Evolutionary conservation across 2,113 vertebrate genomes (phyloP).

Genomic region (Gnathonemus echidnorhynchus): DNA sequence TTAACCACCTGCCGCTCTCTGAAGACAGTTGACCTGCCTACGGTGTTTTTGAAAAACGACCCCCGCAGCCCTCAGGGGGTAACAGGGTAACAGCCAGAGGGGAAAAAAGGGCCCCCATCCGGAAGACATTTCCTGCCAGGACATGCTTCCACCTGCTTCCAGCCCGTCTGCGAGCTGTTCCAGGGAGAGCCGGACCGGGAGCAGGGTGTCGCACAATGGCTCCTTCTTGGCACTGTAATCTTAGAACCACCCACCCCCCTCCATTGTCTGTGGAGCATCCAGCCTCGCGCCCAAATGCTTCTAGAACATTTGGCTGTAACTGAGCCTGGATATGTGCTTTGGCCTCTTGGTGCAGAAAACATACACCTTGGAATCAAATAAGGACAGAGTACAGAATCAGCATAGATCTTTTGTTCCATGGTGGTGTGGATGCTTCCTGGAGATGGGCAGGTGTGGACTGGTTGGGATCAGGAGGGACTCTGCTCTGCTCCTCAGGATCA

Average conservation of each 20-base stretch:
- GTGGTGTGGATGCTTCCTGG: neutral
- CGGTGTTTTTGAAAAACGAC: neutral
- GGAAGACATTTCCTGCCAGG: neutral
- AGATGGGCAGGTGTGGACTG: neutral
- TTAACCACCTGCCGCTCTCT: neutral
- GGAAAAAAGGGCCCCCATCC: neutral
- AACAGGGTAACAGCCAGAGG: neutral
- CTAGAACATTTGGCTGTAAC: slow-evolving; percentile 5
- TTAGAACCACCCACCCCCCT: neutral
- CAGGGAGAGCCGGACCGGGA: slow-evolving; percentile 13
- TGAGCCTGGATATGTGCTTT: slow-evolving; percentile 23
- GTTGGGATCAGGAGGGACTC: neutral
- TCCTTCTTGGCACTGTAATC: neutral
- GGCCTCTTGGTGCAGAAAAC: neutral
- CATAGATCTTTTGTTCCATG: neutral
- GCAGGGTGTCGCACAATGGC: neutral
- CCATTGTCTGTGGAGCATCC: neutral
- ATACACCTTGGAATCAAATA: neutral
- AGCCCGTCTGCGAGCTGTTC: neutral
- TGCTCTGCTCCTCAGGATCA: neutral
- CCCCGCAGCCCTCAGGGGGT: neutral
- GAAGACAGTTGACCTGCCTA: neutral
- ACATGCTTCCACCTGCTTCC: neutral
- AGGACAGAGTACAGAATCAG: neutral
- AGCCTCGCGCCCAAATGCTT: neutral